phyloP scores from a whole-genome alignment of 30 jellyfish, hydroid and myxozoan genomes.

The Hydractinia symbiolongicarpus region DNA sequence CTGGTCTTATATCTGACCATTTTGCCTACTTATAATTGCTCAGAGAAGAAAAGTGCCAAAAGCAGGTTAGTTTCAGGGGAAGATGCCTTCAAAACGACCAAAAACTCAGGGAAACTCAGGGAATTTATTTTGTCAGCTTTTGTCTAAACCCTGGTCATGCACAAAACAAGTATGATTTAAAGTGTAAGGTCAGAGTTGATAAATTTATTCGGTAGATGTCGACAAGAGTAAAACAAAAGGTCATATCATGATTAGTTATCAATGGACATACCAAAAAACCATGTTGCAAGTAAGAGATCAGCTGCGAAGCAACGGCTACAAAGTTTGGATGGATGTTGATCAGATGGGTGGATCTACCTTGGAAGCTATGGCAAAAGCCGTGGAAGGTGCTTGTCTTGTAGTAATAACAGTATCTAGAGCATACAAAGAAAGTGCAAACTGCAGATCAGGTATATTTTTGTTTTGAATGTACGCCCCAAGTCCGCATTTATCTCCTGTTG shows the following conservation, averaged over 20 bases:
- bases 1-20: no score
- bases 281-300: constrained; percentile 53
- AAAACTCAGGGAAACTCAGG: no score
- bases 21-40: no score
- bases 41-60: no score
- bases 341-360: constrained; percentile 78
- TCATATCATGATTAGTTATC: constrained; percentile 73
- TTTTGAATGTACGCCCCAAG: background rate
- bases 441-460: constrained; percentile 67
- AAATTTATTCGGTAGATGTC: background rate
- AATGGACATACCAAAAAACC: constrained; percentile 66
- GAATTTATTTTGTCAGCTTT: no score
- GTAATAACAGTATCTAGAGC: constrained; percentile 54
- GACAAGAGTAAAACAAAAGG: background rate
- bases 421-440: constrained; percentile 67
- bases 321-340: constrained; percentile 88
- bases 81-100: no score
- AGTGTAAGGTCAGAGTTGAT: no score
- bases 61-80: no score
- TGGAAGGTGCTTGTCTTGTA: constrained; percentile 63
- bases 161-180: no score
- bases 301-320: constrained; percentile 50
- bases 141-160: no score
- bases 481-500: background rate
- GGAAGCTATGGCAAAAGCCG: constrained; percentile 89